Base-by-base conservation (phyloP, 2,113 vertebrate genomes). In the Rhabdornis inornatus region DNA sequence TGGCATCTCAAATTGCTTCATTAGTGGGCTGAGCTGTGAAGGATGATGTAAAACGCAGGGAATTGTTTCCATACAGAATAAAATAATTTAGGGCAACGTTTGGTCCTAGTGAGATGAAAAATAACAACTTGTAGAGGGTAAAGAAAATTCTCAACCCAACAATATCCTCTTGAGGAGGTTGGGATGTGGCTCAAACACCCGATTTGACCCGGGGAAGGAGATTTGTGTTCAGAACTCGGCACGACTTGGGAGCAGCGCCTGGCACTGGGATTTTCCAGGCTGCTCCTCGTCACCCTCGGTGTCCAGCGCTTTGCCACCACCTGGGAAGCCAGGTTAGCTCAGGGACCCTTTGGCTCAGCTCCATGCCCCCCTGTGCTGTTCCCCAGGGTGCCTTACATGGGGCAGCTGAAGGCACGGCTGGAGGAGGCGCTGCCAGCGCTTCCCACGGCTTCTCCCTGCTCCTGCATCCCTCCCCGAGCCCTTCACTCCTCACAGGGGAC, bases 291-390 rank as follows among this genome's bases (percentile, higher is more conserved):
- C 31, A 33, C 83, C 75, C 63, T 82, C 78, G 5, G 0, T 13
- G 27, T 24, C 27, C 52, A 78, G 28, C 28, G 63, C 69, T 42
- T 89, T 91, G 50, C 75, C 86, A 82, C 53, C 49, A 53, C 86
- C 83, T 93, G 55, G 19, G n/a, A 33, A 79, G 85, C 76, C 87
- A 92, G 94, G 88, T 92, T 83, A 94, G 95, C 97, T 97, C 97
- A 97, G 97, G 97, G 94, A 97, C 94, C 91, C 60, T 74, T 53
- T 13, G 47, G 45, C 95, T 95, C 42, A 79, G 91, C 94, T 76
- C 86, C 57, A 33, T 35, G 33, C 79, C 92, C 83, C 68, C 85
- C 71, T 33, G 72, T 66, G 61, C 86, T 64, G 84, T 90, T 64
- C 35, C 74, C 79, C 71, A 44, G 95, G 75, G 96, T 96, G 95